Evolutionary conservation across 1,140 invertebrate species (phyloP).

Genomic region (Dolichoris vasculosae): DNA sequence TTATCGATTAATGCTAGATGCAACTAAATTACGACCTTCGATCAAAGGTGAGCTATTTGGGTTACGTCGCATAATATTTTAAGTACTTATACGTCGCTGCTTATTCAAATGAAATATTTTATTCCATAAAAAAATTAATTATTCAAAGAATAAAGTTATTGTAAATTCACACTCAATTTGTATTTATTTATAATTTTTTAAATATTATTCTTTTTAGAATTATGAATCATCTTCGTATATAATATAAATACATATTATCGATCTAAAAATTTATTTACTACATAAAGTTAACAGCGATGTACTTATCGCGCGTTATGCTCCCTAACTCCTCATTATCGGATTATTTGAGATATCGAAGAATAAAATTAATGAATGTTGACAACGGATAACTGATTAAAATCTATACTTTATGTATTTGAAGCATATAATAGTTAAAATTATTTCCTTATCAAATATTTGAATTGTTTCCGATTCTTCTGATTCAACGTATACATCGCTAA

Average conservation of each 20-base stretch:
- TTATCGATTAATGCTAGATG: background rate
- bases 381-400: background rate
- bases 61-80: background rate
- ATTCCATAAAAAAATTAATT: background rate
- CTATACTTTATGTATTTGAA: background rate
- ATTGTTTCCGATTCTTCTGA: too few relatives aligned
- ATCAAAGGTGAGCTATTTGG: conserved; percentile 18
- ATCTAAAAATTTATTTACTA: background rate
- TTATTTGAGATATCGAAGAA: background rate
- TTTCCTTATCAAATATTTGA: too few relatives aligned
- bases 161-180: background rate
- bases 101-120: background rate
- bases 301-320: too few relatives aligned
- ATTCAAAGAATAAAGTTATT: background rate
- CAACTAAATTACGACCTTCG: background rate
- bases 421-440: background rate
- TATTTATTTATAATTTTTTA: background rate
- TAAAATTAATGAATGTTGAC: background rate
- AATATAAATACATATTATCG: background rate
- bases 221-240: background rate
- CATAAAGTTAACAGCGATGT: too few relatives aligned
- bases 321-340: background rate
- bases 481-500: too few relatives aligned
- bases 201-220: background rate
- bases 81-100: background rate